Evolutionary conservation across 2,797 vertebrate genomes (phyloP), one percentile per base, ranked within the genome.

Genomic region (Aphelocoma californica): DNA sequence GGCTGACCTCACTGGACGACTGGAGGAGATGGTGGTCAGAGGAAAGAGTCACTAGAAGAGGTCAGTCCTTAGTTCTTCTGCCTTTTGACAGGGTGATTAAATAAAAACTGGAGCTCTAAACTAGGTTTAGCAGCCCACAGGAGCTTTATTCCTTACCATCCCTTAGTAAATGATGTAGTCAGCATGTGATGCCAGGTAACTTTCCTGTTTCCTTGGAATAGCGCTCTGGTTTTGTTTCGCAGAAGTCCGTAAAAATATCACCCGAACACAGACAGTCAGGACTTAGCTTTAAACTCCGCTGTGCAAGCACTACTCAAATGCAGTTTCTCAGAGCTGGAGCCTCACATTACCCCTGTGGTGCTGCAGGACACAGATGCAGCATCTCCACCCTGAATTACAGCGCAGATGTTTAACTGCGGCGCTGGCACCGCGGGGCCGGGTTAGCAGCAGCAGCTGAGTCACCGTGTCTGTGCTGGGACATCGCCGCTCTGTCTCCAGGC

Each of bases 311-410:
- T 34, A 4, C 18, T 50, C 28, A 19, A 15, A 15, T 19, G 31
- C 50, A 31, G 32, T 20, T 78, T 28, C 34, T 62, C 10, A 10
- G 66, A 26, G 28, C 31, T 3, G 45, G 47, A 31, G 25, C 42
- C 66, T 64, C 36, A 6, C 6, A 2, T 8, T 28, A 9, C 12
- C 15, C 3, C 21, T 16, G 24, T 3, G 81, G 61, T 29, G 67
- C 64, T 51, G 56, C 48, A 32, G 81, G 65, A 31, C 61, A n/a
- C 29, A 11, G 48, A 5, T 0, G 29, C 67, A 64, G 38, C 36
- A 7, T 3, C 7, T 13, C 29, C 25, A 2, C 8, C 47, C 2
- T 7, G 45, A 24, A 0, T 38, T 14, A 16, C 0, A 29, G 56
- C 3, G 56, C 18, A 8, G 29, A 8, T 17, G n/a, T 25, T 62